These are phyloP conservation scores for Carduelis carduelis DNA, from an alignment of 2,797 vertebrate species.

Conservation along the genomic window DNA sequence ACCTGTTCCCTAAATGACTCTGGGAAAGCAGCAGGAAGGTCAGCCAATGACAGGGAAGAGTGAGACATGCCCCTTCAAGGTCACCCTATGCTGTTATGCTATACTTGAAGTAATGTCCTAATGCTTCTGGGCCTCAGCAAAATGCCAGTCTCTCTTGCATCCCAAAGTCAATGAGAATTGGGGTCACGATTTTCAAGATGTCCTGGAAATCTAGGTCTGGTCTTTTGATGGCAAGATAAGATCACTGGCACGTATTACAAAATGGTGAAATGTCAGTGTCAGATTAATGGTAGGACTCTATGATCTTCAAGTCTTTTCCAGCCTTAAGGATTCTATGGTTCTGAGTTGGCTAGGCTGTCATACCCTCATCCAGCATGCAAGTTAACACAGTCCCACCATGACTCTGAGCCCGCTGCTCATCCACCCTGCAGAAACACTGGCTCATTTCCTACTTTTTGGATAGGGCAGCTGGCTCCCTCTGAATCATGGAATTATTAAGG, in stretches of 20 bases:
- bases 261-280: neutral
- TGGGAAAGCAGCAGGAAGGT: neutral
- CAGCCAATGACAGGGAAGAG: neutral
- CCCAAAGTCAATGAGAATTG: neutral
- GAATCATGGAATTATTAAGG: neutral
- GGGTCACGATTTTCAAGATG: neutral
- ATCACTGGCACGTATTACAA: neutral
- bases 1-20: neutral
- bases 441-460: neutral
- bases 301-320: neutral
- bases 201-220: neutral
- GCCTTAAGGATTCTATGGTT: neutral
- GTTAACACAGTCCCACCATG: neutral
- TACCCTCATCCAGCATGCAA: neutral
- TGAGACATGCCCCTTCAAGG: neutral
- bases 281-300: neutral
- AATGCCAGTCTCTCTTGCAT: neutral
- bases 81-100: neutral
- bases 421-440: neutral
- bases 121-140: neutral
- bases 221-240: neutral
- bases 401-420: neutral
- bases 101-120: neutral
- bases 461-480: neutral
- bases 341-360: neutral